Conservation (phyloP, 2,888 invertebrate genomes). For the Cactoblastis cactorum region DNA sequence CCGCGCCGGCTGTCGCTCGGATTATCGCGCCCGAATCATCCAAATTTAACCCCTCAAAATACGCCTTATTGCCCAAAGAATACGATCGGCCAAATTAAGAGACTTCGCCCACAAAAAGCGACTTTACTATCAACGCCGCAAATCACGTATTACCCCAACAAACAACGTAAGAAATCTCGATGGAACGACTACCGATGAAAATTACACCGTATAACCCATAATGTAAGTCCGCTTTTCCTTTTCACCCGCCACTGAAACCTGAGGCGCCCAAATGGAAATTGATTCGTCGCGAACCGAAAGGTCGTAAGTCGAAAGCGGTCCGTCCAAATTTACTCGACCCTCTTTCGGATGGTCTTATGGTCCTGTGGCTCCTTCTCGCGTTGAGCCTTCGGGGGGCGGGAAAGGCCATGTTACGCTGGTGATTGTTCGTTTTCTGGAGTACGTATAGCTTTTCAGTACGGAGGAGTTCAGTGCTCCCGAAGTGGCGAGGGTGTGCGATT, state of each 20-base stretch:
- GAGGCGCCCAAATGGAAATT: slow-evolving; percentile 64
- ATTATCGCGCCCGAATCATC: slow-evolving; percentile 32
- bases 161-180: slow-evolving; percentile 55
- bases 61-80: slow-evolving; percentile 34
- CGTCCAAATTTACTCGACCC: slow-evolving; percentile 31
- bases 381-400: slow-evolving; percentile 28
- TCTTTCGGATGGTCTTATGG: slow-evolving; percentile 38
- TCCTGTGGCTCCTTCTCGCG: slow-evolving; percentile 29
- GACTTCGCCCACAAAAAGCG: slow-evolving; percentile 34
- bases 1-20: slow-evolving; percentile 31
- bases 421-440: slow-evolving; percentile 35
- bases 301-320: slow-evolving; percentile 44
- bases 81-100: slow-evolving; percentile 28
- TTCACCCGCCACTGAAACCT: slow-evolving; percentile 28
- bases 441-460: slow-evolving; percentile 47
- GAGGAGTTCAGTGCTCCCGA: slow-evolving; percentile 44
- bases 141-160: slow-evolving; percentile 72
- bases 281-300: slow-evolving; percentile 63
- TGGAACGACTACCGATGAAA: slow-evolving; percentile 42
- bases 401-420: slow-evolving; percentile 39
- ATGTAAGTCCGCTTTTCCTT: slow-evolving; percentile 41
- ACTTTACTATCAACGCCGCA: slow-evolving; percentile 55
- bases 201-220: slow-evolving; percentile 51
- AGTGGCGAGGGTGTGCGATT: slow-evolving; percentile 67
- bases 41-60: slow-evolving; percentile 34